Conservation (phyloP, 2,113 vertebrate species). For the Heliornis fulica region DNA sequence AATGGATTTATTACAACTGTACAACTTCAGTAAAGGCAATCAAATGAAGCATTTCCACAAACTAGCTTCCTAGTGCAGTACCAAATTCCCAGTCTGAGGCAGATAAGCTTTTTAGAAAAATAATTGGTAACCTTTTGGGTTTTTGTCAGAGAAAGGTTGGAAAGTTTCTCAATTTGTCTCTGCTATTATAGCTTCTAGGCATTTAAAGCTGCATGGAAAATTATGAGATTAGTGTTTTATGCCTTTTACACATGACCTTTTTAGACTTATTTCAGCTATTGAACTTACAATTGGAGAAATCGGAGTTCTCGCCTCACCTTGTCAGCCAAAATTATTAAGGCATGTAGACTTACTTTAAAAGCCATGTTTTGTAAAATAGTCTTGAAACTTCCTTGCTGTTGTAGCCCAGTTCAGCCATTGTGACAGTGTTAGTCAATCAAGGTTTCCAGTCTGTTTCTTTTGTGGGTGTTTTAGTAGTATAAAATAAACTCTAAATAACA, state of each 20-base stretch:
- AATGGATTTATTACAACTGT: neutral
- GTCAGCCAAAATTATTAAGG: neutral
- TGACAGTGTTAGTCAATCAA: neutral
- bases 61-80: neutral
- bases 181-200: neutral
- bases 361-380: neutral
- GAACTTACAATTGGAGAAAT: conserved; percentile 16
- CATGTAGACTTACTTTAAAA: neutral
- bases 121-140: neutral
- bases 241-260: conserved; percentile 7
- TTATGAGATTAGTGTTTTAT: neutral
- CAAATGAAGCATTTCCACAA: neutral
- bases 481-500: neutral
- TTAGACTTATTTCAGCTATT: neutral
- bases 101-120: conserved; percentile 1
- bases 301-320: neutral
- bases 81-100: neutral
- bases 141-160: neutral
- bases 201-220: conserved; percentile 9
- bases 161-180: conserved; percentile 17
- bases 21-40: neutral
- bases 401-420: neutral
- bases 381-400: neutral
- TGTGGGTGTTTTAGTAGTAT: neutral
- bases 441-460: neutral